phyloP scores from a whole-genome alignment of 1,140 invertebrate species.

The Ctenoplectra terminalis region DNA sequence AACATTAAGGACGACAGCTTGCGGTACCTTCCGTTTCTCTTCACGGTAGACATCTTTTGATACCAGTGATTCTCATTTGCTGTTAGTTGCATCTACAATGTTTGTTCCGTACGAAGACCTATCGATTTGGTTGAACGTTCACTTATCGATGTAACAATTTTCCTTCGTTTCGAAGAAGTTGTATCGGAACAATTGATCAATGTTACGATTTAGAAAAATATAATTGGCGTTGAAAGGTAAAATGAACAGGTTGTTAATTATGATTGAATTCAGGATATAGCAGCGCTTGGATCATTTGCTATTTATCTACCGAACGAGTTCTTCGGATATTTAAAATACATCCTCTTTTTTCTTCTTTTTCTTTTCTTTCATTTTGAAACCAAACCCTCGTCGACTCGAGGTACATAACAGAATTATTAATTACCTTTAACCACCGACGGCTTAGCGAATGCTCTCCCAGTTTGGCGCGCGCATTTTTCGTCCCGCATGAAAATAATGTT shows the following conservation, averaged over 20 bases:
- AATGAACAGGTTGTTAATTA: not conserved
- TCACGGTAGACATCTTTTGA: not conserved
- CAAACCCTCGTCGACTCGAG: not conserved
- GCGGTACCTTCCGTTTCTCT: not conserved
- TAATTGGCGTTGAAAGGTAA: not conserved
- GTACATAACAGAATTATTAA: slow-evolving; percentile 9
- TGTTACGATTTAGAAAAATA: not conserved
- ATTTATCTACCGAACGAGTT: not conserved
- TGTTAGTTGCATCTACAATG: rapidly evolving
- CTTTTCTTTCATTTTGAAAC: not conserved
- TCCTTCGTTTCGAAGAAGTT: not conserved
- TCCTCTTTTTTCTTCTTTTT: not conserved
- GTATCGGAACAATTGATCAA: no score
- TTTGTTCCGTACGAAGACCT: no score
- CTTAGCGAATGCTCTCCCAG: slow-evolving; percentile 28
- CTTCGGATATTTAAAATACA: not conserved
- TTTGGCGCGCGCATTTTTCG: slow-evolving; percentile 47
- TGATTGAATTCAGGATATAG: not conserved
- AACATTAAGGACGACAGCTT: slow-evolving; percentile 31
- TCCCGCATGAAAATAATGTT: slow-evolving; percentile 48
- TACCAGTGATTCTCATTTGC: slow-evolving; percentile 33
- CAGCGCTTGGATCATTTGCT: not conserved
- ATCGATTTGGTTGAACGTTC: no score
- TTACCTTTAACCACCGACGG: slow-evolving; percentile 38
- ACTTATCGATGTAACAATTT: not conserved